phyloP scores from a whole-genome alignment of 2,113 vertebrate species.

The Nothobranchius furzeri region DNA sequence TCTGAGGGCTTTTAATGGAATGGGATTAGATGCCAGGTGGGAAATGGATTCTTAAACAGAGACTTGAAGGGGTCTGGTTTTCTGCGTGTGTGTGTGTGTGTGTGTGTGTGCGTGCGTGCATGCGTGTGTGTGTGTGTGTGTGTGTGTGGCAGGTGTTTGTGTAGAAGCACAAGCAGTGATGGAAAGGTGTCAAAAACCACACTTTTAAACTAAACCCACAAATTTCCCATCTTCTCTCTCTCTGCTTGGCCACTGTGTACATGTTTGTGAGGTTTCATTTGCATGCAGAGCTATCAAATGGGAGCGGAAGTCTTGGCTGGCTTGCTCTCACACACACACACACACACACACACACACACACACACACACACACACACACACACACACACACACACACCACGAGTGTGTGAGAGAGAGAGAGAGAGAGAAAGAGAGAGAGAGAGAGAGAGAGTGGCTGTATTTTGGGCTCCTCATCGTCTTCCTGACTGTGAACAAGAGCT shows the following conservation, averaged over 20 bases:
- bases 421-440: no score
- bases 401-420: no score
- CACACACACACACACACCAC: background rate
- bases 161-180: slow-evolving; percentile 56
- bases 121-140: slow-evolving; percentile 50
- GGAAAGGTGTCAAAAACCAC: slow-evolving; percentile 29
- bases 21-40: background rate
- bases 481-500: slow-evolving; percentile 68
- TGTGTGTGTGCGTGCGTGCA: slow-evolving; percentile 40
- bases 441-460: slow-evolving; percentile 29
- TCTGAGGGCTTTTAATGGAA: background rate
- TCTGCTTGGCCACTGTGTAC: slow-evolving; percentile 67
- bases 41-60: slow-evolving; percentile 46
- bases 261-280: slow-evolving; percentile 78
- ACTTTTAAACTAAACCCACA: slow-evolving; percentile 2
- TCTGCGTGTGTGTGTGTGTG: slow-evolving; percentile 26
- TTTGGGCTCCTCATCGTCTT: slow-evolving; percentile 51
- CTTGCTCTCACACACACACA: slow-evolving; percentile 23
- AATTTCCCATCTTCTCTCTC: slow-evolving; percentile 3
- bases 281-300: slow-evolving; percentile 69
- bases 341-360: slow-evolving; percentile 3
- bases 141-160: slow-evolving; percentile 75
- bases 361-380: slow-evolving; percentile 14
- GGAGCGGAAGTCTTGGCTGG: slow-evolving; percentile 70
- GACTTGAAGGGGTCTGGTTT: slow-evolving; percentile 44